A percentile compares a stretch with the other conserved stretches of the same genome.
phyloP scores from a whole-genome alignment of 2,113 vertebrate species.

The Rattus norvegicus region GRCr8 NC_086026.1:105226001-105226500 shows the following conservation, averaged over 20 bases:
- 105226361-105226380: neutral
- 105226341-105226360: neutral
- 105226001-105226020: neutral
- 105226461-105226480: neutral
- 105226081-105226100: neutral
- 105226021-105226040: neutral
- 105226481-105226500: neutral
- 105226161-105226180: neutral
- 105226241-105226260: conserved; percentile 26
- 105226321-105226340: neutral
- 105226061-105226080: neutral
- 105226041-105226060: neutral
- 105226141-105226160: neutral
- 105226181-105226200: neutral
- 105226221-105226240: conserved; percentile 7
- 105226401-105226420: neutral
- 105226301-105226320: neutral
- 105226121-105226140: neutral
- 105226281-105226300: neutral
- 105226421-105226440: neutral
- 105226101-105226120: neutral
- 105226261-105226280: neutral
- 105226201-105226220: neutral
- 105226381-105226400: conserved; percentile 40
- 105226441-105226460: neutral